Evolutionary conservation across 2,888 invertebrate species (phyloP).

Genomic region (Andrena bucephala): DNA sequence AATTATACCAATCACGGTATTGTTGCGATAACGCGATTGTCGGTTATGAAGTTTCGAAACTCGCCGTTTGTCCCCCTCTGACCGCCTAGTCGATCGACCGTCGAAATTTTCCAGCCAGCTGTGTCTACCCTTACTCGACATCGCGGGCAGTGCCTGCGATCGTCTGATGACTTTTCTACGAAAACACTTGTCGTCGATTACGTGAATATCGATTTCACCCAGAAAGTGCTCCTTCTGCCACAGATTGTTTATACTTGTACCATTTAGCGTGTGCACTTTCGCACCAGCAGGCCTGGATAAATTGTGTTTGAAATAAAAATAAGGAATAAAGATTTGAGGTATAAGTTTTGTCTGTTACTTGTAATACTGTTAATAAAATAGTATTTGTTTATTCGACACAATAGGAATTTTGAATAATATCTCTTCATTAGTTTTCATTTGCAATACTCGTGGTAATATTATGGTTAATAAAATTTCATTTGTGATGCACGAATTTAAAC

Average conservation of each 20-base stretch:
- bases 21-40: conserved; percentile 66
- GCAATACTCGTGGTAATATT: no score
- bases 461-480: no score
- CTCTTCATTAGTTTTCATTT: no score
- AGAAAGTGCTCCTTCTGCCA: neutral
- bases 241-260: neutral
- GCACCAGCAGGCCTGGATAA: neutral
- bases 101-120: conserved; percentile 35
- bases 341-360: neutral
- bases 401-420: no score
- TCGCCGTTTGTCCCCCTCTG: conserved; percentile 15
- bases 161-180: conserved; percentile 18
- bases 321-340: neutral
- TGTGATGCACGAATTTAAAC: no score
- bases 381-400: no score
- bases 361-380: neutral
- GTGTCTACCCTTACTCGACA: conserved; percentile 24
- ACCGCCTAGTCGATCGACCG: conserved; percentile 41
- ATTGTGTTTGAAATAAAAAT: neutral
- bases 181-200: conserved; percentile 16
- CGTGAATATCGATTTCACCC: conserved; percentile 8
- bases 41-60: conserved; percentile 65
- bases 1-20: conserved; percentile 68
- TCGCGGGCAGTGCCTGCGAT: neutral
- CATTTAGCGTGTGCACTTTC: neutral